A percentile compares a stretch with the other conserved stretches of the same genome.
Conservation (phyloP, 2,888 invertebrate species). For the Oxytorus armatus region DNA sequence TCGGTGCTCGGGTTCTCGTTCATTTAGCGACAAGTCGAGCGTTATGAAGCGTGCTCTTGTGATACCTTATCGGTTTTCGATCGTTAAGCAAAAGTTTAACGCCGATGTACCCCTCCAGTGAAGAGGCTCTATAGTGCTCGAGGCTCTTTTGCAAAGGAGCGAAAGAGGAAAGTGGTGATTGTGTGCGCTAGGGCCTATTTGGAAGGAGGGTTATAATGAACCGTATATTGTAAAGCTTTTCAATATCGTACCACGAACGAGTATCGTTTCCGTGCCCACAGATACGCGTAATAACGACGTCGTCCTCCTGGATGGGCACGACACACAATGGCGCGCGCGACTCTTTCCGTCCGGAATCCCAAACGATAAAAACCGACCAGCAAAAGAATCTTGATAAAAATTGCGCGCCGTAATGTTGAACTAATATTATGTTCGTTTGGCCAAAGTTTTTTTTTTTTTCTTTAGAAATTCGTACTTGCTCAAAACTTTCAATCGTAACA, state of each 20-base stretch:
- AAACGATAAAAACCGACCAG: not conserved
- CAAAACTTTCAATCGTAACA: not conserved
- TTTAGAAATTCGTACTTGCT: not conserved
- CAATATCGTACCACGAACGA: slow-evolving; percentile 11
- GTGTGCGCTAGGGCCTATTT: not conserved
- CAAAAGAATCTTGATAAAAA: not conserved
- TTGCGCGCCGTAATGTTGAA: not conserved
- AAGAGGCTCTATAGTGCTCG: not conserved
- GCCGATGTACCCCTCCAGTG: not conserved
- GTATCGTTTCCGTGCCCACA: not conserved
- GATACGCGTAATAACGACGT: not conserved
- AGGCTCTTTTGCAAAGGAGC: not conserved
- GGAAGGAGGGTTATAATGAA: slow-evolving; percentile 6
- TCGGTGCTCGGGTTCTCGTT: slow-evolving; percentile 16
- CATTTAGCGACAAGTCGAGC: slow-evolving; percentile 33
- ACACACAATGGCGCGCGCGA: not conserved
- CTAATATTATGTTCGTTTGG: not conserved
- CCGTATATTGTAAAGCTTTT: slow-evolving; percentile 5
- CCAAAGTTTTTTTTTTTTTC: not conserved
- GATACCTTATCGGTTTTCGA: slow-evolving; percentile 46
- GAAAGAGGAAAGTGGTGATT: slow-evolving; percentile 5
- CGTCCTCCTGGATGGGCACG: not conserved
- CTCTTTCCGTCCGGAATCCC: not conserved
- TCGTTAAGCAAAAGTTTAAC: slow-evolving; percentile 33
- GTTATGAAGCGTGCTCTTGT: slow-evolving; percentile 13